These are phyloP conservation scores for Trichopria drosophilae DNA, from an alignment of 2,888 invertebrate species.

Conservation along the genomic window DNA sequence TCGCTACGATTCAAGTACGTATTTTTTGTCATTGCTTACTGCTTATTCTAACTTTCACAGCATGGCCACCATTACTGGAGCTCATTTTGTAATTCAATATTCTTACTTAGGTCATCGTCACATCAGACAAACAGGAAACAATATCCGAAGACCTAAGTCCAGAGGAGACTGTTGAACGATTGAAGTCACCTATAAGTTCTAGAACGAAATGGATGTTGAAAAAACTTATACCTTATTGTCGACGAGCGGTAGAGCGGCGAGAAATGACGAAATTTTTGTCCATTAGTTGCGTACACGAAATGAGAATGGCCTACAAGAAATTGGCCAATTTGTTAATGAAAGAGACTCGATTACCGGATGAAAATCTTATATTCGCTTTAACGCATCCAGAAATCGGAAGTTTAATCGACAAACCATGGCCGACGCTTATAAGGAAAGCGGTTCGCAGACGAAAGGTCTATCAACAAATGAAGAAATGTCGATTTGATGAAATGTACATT, in stretches of 20 bases:
- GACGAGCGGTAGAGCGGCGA: constrained; percentile 65
- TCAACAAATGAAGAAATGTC: constrained; percentile 64
- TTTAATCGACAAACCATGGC: constrained; percentile 57
- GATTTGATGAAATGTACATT: constrained; percentile 66
- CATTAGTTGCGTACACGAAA: constrained; percentile 63
- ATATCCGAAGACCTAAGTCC: constrained; percentile 48
- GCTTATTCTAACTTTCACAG: too few relatives aligned
- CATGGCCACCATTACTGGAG: too few relatives aligned
- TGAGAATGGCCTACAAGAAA: constrained; percentile 64
- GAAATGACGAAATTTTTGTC: constrained; percentile 70
- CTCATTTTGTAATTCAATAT: too few relatives aligned
- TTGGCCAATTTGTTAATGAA: constrained; percentile 65
- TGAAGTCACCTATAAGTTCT: constrained; percentile 48
- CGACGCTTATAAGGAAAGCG: constrained; percentile 60
- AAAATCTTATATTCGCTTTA: constrained; percentile 70
- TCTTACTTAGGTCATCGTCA: too few relatives aligned
- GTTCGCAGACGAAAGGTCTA: constrained; percentile 66
- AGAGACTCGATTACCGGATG: constrained; percentile 68
- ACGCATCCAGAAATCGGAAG: constrained; percentile 67
- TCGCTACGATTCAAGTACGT: constrained; percentile 65
- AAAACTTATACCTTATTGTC: constrained; percentile 66
- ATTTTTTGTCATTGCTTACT: neutral
- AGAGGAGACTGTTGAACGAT: constrained; percentile 60
- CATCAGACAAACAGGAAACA: too few relatives aligned
- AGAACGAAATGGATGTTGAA: constrained; percentile 61